These are phyloP conservation scores for Drosophila melanica DNA, from an alignment of 1,140 invertebrate genomes.

Conservation along the genomic window DNA sequence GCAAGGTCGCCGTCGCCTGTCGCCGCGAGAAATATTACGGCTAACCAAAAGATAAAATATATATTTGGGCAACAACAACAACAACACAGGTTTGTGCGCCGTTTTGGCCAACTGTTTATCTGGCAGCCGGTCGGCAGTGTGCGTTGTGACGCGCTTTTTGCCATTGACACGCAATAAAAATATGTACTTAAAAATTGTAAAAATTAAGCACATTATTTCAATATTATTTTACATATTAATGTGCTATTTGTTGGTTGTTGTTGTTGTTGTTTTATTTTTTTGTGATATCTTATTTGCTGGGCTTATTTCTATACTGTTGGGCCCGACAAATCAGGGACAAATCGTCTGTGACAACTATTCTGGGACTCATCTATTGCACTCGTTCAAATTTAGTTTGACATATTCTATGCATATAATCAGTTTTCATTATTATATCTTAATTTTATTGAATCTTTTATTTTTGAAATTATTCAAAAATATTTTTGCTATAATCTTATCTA, in stretches of 20 bases:
- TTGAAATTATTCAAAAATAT: too few species aligned
- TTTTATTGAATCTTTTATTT: too few species aligned
- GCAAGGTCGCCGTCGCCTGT: slow-evolving; percentile 78
- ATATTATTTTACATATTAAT: slow-evolving; percentile 23
- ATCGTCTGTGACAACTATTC: not conserved
- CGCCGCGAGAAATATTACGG: slow-evolving; percentile 71
- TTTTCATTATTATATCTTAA: not conserved
- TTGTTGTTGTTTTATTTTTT: not conserved
- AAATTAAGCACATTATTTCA: slow-evolving; percentile 35
- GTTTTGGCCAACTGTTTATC: slow-evolving; percentile 38
- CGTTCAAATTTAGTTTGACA: not conserved
- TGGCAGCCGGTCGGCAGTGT: slow-evolving; percentile 50
- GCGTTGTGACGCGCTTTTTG: slow-evolving; percentile 75
- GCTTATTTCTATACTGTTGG: not conserved
- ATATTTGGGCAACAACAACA: slow-evolving; percentile 35
- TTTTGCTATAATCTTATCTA: not conserved
- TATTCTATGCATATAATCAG: not conserved
- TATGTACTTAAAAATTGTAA: slow-evolving; percentile 65
- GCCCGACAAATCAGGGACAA: slow-evolving; percentile 27
- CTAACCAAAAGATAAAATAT: slow-evolving; percentile 73
- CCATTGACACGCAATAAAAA: slow-evolving; percentile 81
- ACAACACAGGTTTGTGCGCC: slow-evolving; percentile 12
- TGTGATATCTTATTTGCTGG: not conserved
- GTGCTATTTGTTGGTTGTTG: not conserved
- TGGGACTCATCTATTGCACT: slow-evolving; percentile 2